Evolutionary conservation across 2,113 vertebrate genomes (phyloP).

Genomic region (Leucopsar rothschildi): DNA sequence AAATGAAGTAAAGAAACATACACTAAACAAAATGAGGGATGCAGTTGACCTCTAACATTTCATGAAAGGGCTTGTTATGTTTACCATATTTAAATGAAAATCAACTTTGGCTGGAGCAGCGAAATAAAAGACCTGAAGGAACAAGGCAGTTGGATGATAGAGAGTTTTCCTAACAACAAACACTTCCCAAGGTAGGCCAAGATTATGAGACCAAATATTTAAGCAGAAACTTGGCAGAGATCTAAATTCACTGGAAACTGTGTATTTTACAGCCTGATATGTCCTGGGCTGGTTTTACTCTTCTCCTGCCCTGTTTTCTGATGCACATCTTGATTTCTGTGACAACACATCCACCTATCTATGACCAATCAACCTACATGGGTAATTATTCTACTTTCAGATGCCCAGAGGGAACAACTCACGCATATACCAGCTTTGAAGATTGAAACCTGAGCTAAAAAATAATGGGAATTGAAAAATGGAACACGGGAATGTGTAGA

Average conservation of each 20-base stretch:
- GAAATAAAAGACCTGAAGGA: background rate
- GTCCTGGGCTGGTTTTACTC: background rate
- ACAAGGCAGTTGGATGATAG: background rate
- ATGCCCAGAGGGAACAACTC: background rate
- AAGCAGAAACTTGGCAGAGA: background rate
- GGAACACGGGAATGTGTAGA: background rate
- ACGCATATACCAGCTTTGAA: background rate
- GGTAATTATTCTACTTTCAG: background rate
- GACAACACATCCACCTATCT: background rate
- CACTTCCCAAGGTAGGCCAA: background rate
- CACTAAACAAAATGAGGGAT: background rate
- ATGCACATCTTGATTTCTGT: background rate
- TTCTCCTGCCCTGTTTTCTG: background rate
- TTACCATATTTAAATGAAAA: slow-evolving; percentile 1
- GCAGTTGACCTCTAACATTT: background rate
- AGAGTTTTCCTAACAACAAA: background rate
- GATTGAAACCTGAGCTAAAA: background rate
- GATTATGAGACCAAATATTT: background rate
- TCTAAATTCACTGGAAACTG: background rate
- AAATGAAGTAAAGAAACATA: background rate
- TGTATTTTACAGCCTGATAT: background rate
- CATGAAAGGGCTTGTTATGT: background rate
- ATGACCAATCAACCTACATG: fast-evolving
- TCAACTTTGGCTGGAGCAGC: background rate
- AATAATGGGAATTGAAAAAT: background rate